Evolutionary conservation across 2,888 invertebrate genomes (phyloP).

Genomic region (Yponomeuta evonymella): DNA sequence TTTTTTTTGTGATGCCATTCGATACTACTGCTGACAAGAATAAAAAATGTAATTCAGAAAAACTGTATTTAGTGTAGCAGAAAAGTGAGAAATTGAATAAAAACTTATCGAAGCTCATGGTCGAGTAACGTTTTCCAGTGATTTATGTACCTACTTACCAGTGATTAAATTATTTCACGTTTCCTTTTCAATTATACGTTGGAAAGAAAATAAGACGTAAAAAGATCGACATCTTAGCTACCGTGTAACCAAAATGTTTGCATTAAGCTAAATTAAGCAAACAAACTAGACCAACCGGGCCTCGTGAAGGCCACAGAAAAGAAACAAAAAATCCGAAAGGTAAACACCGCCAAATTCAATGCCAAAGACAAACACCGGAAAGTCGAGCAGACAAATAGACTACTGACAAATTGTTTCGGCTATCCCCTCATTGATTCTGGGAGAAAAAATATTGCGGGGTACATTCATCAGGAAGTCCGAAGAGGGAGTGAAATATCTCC

Average conservation of each 20-base stretch:
- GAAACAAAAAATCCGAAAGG: slow-evolving; percentile 8
- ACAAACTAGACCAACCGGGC: not conserved
- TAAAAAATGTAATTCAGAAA: too few relatives aligned
- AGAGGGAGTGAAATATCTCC: slow-evolving; percentile 37
- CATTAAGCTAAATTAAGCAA: slow-evolving; percentile 6
- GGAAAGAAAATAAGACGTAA: not conserved
- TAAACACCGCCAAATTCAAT: slow-evolving; percentile 12
- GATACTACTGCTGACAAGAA: too few relatives aligned
- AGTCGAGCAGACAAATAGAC: slow-evolving; percentile 42
- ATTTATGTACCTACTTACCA: too few relatives aligned
- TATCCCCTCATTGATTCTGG: slow-evolving; percentile 57
- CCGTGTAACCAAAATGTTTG: not conserved
- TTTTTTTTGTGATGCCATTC: too few relatives aligned
- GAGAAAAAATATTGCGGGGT: slow-evolving; percentile 54
- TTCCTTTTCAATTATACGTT: not conserved
- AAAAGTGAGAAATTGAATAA: too few relatives aligned
- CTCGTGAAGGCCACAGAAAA: not conserved
- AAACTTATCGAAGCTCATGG: too few relatives aligned
- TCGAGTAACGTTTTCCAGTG: too few relatives aligned
- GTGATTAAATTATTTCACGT: too few relatives aligned
- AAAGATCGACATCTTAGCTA: not conserved
- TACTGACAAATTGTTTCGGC: slow-evolving; percentile 58
- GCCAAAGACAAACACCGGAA: slow-evolving; percentile 5
- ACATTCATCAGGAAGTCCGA: slow-evolving; percentile 42
- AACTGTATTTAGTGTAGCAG: too few relatives aligned